Base-by-base conservation (phyloP, 2,888 invertebrate genomes). In the Zhuqinia jingwanae region DNA sequence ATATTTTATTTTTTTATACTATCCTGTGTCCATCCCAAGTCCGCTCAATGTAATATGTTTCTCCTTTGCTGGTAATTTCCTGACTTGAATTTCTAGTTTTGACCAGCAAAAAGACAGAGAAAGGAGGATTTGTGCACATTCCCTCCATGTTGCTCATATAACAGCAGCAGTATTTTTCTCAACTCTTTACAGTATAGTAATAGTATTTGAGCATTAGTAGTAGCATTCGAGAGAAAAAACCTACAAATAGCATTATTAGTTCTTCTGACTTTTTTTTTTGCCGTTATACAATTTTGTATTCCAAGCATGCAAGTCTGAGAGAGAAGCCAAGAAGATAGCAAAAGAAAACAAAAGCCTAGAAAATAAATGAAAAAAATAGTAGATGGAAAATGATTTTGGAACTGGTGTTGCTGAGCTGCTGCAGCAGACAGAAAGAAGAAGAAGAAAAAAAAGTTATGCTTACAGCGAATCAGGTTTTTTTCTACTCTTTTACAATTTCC, bases 241-340 rank as follows among this genome's bases (percentile, higher is more conserved):
- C 53, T 6, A 8, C 20, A 6, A n/a, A 53, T 20, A 47, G 11
- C 47, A 47, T 47, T 47, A 53, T 53, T n/a, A 53, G 20, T 15
- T 53, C 53, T 8, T 17, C n/a, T 17, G 6, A 15, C n/a, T 36
- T 36, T 36, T 8, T 25, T 11, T 25, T 58, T 13, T 63, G 15
- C 20, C 25, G 70, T 58, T 76, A n/a, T n/a, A 20, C 76, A 36
- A 76, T 76, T 76, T 36, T n/a, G 76, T 76, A 76, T 76, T 76
- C 76, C n/a, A 25, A 36, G 6, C 76, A 47, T 50, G 70, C 25
- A 70, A 22, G 13, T 13, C 15, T 2, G 45, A 0, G 42, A 6
- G 15, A 27, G 17, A 25, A 22, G 27, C 50, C 50, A 2, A 76
- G 56, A 53, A 8, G 36, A 47, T 15, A 50, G 27, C 17, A 8